These are phyloP conservation scores for Erythrolamprus reginae DNA, from an alignment of 2,113 vertebrate genomes.

Conservation along the genomic window DNA sequence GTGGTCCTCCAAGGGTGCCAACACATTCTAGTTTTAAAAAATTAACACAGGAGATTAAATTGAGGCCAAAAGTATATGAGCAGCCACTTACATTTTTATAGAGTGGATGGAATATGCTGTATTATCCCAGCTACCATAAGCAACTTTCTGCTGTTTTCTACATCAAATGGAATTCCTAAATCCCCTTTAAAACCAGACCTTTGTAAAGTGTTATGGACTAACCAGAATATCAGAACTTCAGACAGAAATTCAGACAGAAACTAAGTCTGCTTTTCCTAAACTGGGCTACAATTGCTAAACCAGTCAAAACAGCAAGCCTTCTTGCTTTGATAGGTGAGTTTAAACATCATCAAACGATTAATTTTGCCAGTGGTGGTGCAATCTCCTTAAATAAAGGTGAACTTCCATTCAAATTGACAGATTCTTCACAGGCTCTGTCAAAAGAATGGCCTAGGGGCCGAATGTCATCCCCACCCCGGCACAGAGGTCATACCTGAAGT, in stretches of 20 bases:
- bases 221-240: neutral
- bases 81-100: neutral
- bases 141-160: neutral
- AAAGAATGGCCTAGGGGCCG: too few relatives aligned
- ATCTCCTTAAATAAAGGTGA: neutral
- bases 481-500: too few relatives aligned
- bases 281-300: neutral
- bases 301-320: neutral
- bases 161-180: neutral
- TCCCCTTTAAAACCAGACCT: neutral
- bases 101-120: neutral
- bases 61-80: neutral
- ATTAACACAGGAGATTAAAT: neutral
- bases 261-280: neutral
- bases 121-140: neutral
- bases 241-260: neutral
- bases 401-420: neutral
- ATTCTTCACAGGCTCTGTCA: neutral
- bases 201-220: neutral
- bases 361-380: neutral
- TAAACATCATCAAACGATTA: neutral
- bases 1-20: neutral
- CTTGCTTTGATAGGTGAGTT: neutral
- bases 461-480: too few relatives aligned
- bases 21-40: neutral